phyloP scores from a whole-genome alignment of 2,113 vertebrate genomes.

The Eulemur macaco region DNA sequence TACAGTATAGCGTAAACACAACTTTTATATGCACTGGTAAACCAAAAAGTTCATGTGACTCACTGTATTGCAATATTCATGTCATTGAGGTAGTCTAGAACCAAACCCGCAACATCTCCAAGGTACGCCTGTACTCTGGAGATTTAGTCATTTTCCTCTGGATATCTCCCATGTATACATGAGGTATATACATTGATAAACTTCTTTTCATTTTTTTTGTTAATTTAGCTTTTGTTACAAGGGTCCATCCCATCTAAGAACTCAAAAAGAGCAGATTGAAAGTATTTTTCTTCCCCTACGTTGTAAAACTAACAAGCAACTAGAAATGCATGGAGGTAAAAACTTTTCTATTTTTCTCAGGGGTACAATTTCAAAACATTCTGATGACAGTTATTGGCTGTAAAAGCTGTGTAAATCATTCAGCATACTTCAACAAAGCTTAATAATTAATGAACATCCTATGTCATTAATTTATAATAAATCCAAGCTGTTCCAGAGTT shows the following conservation, averaged over 20 bases:
- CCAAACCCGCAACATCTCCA: neutral
- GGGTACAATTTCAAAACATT: conserved; percentile 68
- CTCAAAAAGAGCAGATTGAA: neutral
- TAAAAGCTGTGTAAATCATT: conserved; percentile 61
- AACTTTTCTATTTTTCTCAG: conserved; percentile 60
- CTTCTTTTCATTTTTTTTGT: neutral
- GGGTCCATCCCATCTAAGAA: neutral
- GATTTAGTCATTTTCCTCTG: neutral
- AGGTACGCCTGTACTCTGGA: neutral
- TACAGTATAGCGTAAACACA: neutral
- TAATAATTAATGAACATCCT: conserved; percentile 79
- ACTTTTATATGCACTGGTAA: neutral
- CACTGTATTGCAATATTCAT: neutral
- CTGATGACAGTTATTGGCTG: conserved; percentile 67
- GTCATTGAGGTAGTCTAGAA: neutral
- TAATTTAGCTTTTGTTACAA: neutral
- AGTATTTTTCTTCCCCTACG: neutral
- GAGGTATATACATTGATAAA: neutral
- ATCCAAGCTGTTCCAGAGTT: conserved; percentile 48
- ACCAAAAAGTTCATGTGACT: neutral
- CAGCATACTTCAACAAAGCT: conserved; percentile 68
- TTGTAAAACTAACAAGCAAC: conserved; percentile 39
- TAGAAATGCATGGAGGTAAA: conserved; percentile 43
- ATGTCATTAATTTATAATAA: conserved; percentile 78
- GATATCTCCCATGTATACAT: neutral